These are phyloP conservation scores for Acleris holmiana DNA, from an alignment of 2,888 invertebrate species.

Conservation along the genomic window DNA sequence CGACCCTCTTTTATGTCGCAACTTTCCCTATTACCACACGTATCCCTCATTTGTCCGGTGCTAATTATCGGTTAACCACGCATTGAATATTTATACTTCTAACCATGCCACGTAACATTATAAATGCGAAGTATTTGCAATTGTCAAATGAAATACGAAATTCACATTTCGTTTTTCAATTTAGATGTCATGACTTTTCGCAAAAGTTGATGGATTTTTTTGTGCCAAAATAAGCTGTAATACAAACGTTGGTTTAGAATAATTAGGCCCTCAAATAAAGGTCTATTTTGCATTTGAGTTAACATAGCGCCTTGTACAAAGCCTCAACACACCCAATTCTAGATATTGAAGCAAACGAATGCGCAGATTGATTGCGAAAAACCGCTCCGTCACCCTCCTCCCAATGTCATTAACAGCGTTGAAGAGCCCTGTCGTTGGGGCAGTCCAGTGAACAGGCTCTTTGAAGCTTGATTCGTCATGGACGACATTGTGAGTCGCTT, in stretches of 20 bases:
- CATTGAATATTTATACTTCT: not conserved
- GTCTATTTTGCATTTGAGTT: no score
- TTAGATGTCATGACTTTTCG: no score
- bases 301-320: not conserved
- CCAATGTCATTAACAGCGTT: conserved; percentile 41
- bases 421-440: conserved; percentile 34
- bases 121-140: not conserved
- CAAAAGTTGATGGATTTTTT: no score
- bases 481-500: conserved; percentile 54
- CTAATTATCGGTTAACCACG: conserved; percentile 6
- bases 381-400: conserved; percentile 41
- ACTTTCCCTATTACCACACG: conserved; percentile 24
- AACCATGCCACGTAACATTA: no score
- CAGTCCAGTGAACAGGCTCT: conserved; percentile 51
- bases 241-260: no score
- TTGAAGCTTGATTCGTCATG: conserved; percentile 65
- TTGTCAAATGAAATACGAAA: no score
- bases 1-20: conserved; percentile 34
- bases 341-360: conserved; percentile 6
- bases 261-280: no score
- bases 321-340: not conserved
- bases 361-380: conserved; percentile 13
- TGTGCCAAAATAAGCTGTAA: no score
- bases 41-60: conserved; percentile 15
- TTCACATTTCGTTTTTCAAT: not conserved